These are phyloP conservation scores for Empis stercorea DNA, from an alignment of 2,888 invertebrate genomes.

Conservation along the genomic window DNA sequence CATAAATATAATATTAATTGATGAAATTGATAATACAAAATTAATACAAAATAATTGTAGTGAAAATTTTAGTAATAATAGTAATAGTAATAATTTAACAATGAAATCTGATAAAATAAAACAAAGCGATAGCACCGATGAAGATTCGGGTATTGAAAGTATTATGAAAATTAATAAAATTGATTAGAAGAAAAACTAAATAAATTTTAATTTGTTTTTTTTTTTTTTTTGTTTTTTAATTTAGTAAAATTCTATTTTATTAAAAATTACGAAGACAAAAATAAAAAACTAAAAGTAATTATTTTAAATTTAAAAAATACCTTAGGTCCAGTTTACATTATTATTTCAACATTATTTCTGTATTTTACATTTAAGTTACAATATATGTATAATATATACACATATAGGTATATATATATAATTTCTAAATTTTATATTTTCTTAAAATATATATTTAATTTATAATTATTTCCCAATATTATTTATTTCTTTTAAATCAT, in stretches of 20 bases:
- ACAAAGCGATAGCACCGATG: conserved; percentile 18
- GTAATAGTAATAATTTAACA: not conserved
- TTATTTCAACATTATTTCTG: not conserved
- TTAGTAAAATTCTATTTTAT: no score
- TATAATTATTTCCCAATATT: no score
- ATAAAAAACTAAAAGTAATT: no score
- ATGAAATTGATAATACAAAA: not conserved
- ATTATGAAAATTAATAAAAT: conserved; percentile 14
- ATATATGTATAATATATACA: not conserved
- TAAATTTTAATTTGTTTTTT: not conserved
- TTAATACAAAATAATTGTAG: conserved; percentile 9
- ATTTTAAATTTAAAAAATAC: no score
- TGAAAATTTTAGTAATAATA: not conserved
- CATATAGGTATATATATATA: no score
- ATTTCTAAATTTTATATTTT: no score
- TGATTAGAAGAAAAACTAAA: conserved; percentile 2
- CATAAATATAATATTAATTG: conserved; percentile 4
- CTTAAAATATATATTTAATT: not conserved
- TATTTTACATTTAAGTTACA: not conserved
- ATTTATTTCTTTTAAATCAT: no score
- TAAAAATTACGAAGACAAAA: no score
- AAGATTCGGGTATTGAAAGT: conserved; percentile 20
- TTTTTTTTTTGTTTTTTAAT: not conserved
- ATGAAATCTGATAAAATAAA: conserved; percentile 9
- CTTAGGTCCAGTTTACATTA: not conserved